These are phyloP conservation scores for Eudiplozoon nipponicum DNA, from an alignment of 2,888 invertebrate species.

Conservation along the genomic window DNA sequence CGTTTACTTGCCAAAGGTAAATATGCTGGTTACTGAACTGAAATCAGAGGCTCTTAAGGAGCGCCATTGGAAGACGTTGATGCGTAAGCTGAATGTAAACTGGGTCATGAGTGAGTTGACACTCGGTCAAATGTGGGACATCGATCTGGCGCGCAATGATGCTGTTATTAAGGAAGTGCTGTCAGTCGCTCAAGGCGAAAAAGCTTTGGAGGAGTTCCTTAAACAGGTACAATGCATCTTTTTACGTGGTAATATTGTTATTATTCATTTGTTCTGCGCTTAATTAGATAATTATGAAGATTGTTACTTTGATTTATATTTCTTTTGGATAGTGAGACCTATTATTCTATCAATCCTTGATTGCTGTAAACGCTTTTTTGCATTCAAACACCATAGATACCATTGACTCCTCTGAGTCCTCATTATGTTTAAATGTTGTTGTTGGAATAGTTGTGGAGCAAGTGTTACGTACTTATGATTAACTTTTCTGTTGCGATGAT, in stretches of 20 bases:
- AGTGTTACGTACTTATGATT: no score
- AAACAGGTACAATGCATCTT: constrained; percentile 44
- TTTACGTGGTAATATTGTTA: constrained; percentile 1
- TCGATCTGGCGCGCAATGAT: constrained; percentile 71
- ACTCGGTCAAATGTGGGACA: constrained; percentile 60
- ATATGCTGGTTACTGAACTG: constrained; percentile 73
- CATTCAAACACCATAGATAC: no score
- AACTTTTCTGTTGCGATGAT: no score
- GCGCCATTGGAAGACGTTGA: constrained; percentile 87
- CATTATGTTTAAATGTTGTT: no score
- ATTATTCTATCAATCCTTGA: no score
- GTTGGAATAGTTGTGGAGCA: no score
- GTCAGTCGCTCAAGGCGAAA: constrained; percentile 84
- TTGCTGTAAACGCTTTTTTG: no score
- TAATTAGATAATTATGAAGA: no score
- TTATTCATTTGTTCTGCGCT: neutral
- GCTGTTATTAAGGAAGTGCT: constrained; percentile 71
- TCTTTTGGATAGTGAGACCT: no score
- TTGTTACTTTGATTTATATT: no score
- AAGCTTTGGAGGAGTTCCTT: constrained; percentile 92
- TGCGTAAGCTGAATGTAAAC: constrained; percentile 61
- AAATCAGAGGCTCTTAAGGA: constrained; percentile 96
- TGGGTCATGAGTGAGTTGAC: constrained; percentile 81
- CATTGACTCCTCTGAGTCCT: no score
- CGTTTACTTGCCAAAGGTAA: constrained; percentile 33